Evolutionary conservation across 2,797 vertebrate species (phyloP).

Genomic region (Myioborus miniatus): DNA sequence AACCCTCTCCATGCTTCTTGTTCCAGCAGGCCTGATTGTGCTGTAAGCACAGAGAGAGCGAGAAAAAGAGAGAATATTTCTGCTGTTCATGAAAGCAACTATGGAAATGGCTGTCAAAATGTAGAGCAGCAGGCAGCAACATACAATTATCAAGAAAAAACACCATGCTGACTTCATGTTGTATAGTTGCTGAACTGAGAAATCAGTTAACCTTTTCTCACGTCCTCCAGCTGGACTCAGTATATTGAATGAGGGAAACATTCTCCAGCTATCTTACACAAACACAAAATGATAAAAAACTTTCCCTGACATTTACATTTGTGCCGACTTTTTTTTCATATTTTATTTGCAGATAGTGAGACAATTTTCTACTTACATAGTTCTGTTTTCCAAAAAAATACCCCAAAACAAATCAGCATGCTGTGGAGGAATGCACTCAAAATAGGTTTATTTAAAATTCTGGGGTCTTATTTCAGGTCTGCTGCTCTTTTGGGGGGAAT

Average conservation of each 20-base stretch:
- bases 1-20: constrained; percentile 79
- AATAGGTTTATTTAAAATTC: background rate
- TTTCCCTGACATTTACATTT: background rate
- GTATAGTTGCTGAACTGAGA: constrained; percentile 76
- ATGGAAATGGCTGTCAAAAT: constrained; percentile 83
- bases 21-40: constrained; percentile 78
- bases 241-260: background rate
- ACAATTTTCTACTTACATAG: background rate
- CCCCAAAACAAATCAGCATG: background rate
- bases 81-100: constrained; percentile 80
- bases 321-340: background rate
- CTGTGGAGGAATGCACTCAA: constrained; percentile 4
- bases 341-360: background rate
- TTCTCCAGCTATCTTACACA: constrained; percentile 25
- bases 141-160: constrained; percentile 84
- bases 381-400: background rate
- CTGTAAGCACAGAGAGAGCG: constrained; percentile 76
- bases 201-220: constrained; percentile 78
- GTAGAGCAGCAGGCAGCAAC: constrained; percentile 81
- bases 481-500: background rate
- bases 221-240: constrained; percentile 66
- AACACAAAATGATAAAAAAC: background rate
- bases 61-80: constrained; percentile 80
- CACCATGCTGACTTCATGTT: constrained; percentile 76
- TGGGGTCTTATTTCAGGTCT: background rate